phyloP scores from a whole-genome alignment of 92 coral and sea anemone species.

The Epizoanthus stellaris region DNA sequence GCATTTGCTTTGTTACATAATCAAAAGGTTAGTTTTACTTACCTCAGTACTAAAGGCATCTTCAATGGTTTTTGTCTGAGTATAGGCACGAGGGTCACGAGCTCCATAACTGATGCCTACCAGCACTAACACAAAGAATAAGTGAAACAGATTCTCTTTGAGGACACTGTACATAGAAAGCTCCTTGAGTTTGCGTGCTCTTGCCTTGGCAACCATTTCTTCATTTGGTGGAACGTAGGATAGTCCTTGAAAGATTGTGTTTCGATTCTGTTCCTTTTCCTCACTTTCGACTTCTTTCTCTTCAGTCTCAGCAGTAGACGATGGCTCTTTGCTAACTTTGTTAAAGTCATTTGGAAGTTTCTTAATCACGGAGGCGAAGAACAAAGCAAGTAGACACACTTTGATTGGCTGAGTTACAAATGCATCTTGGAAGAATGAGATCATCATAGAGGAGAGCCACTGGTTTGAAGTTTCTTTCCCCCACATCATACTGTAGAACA shows the following conservation, averaged over 20 bases:
- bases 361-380: constrained; percentile 48
- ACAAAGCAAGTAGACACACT: constrained; percentile 50
- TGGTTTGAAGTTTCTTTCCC: constrained; percentile 71
- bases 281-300: constrained; percentile 3
- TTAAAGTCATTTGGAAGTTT: constrained; percentile 61
- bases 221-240: constrained; percentile 61
- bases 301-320: not conserved
- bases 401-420: constrained; percentile 77
- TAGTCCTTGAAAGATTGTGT: not conserved
- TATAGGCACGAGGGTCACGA: constrained; percentile 70
- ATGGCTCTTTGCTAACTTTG: constrained; percentile 3
- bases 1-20: too few relatives aligned
- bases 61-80: constrained; percentile 53
- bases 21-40: not conserved
- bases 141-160: constrained; percentile 66
- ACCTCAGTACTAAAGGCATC: constrained; percentile 50
- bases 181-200: constrained; percentile 66
- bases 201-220: constrained; percentile 60
- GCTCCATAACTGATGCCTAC: constrained; percentile 69
- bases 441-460: constrained; percentile 79
- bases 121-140: constrained; percentile 59
- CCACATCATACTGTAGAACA: constrained; percentile 90
- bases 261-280: not conserved
- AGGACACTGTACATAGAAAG: constrained; percentile 59
- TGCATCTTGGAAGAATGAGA: constrained; percentile 81